Evolutionary conservation across 2,888 invertebrate genomes (phyloP), one percentile per base, ranked within the genome.

Genomic region (Scaptodrosophila latifasciaeformis): DNA sequence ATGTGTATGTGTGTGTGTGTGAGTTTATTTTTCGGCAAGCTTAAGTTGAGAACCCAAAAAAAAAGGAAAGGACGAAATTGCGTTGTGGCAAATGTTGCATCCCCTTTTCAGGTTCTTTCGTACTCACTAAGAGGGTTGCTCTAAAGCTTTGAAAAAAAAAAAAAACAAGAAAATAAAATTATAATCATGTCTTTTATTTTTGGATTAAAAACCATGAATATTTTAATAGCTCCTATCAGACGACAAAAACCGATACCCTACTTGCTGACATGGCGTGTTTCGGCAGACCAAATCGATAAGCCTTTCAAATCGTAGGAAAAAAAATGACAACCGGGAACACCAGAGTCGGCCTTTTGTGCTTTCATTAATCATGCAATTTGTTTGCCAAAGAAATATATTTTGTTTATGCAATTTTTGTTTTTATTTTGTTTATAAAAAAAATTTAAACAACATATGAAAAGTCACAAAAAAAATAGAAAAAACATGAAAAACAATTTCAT

Each of bases 291-390:
- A 66, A 66, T 66, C 65, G 69, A 66, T 65, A 64, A 29, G 24
- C 24, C n/a, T n/a, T n/a, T n/a, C n/a, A n/a, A n/a, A n/a, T n/a
- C n/a, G n/a, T n/a, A n/a, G n/a, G n/a, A n/a, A n/a, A n/a, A n/a
- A n/a, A n/a, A n/a, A n/a, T n/a, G n/a, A n/a, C n/a, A n/a, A n/a
- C n/a, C n/a, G n/a, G n/a, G n/a, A 24, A 24, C 24, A 24, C 4
- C 3, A 35, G 7, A 17, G 9, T 61, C 47, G 48, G 29, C 39
- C 47, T 27, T 39, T 42, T 18, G 47, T 44, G 60, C 66, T 54
- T 62, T 53, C 67, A 77, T 79, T 70, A 79, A 60, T 77, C 80
- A 70, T 62, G 61, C 63, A 64, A 50, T 77, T 72, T 67, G 74
- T 64, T 70, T 63, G 59, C 59, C 56, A 56, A 62, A 70, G 57